phyloP scores from a whole-genome alignment of 2,113 vertebrate genomes.

The Engraulis encrasicolus region DNA sequence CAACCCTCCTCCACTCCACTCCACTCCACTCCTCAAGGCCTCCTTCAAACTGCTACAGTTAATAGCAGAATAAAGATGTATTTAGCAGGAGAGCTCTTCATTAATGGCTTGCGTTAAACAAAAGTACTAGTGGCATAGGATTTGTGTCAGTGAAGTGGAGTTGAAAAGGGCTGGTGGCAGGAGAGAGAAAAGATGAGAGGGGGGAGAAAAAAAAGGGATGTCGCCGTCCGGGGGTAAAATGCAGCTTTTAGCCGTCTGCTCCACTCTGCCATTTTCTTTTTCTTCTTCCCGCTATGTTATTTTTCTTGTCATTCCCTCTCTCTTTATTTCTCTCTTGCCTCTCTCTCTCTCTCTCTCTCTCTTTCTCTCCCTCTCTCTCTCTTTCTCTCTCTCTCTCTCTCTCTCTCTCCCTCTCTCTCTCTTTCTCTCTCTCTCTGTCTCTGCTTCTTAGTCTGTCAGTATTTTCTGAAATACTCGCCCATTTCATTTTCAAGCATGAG shows the following conservation, averaged over 20 bases:
- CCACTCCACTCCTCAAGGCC: conserved; percentile 77
- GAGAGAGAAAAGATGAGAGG: conserved; percentile 25
- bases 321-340: conserved; percentile 19
- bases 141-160: conserved; percentile 74
- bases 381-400: not conserved
- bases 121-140: conserved; percentile 76
- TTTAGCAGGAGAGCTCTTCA: conserved; percentile 96
- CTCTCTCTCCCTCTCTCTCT: conserved; percentile 28
- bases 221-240: conserved; percentile 53
- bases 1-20: too few relatives aligned
- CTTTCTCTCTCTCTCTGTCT: conserved; percentile 32
- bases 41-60: conserved; percentile 84
- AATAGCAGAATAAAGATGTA: conserved; percentile 88
- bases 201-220: conserved; percentile 50
- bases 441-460: not conserved
- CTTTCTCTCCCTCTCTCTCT: not conserved
- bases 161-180: conserved; percentile 67
- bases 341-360: conserved; percentile 37
- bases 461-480: conserved; percentile 46
- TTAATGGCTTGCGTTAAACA: conserved; percentile 87
- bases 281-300: conserved; percentile 12
- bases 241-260: conserved; percentile 56
- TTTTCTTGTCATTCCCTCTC: too few relatives aligned
- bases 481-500: conserved; percentile 56
- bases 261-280: conserved; percentile 51